Base-by-base conservation (phyloP, 2,113 vertebrate genomes). In the Camelus dromedarius region DNA sequence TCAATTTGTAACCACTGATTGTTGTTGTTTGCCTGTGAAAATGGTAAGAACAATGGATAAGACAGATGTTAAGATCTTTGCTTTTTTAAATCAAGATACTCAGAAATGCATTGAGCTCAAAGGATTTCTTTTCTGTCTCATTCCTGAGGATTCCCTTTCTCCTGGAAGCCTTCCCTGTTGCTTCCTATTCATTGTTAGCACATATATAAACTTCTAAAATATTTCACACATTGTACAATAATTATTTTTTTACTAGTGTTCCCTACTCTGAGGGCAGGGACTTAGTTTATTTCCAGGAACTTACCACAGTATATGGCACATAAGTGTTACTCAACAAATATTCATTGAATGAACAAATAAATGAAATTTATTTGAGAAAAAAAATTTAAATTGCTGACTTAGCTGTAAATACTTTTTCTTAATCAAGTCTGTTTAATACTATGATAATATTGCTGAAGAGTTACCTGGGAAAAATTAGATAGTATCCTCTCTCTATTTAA, bases 1-100 rank as follows among this genome's bases (percentile, higher is more conserved):
- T 99, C 99, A 56, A 99, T 98, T 98, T 99, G 99, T 58, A 99
- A 98, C 99, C 99, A 99, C 97, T 99, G 99, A 5, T 98, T 96
- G 89, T 98, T 98, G 98, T 99, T 98, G 79, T 98, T 99, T 28
- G 97, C 46, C 99, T 99, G 86, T 42, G 95, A 79, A 97, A 75
- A 82, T 92, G 48, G 90, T 15, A 75, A 84, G 97, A 62, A 10
- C 20, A 32, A 28, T 1, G 19, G 38, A 12, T 32, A 22, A 85
- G 70, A 38, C 62, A 30, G 30, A 15, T 11, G 20, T 64, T 70
- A 60, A 50, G 30, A 16, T 11, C 42, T 73, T 67, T 5, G 60
- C 7, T 35, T 54, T 62, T 88, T 87, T 38, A 82, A 16, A 85
- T 8, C 4, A 14, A 50, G 11, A 50, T n/a, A 48, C 42, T 73